phyloP scores from a whole-genome alignment of 2,888 invertebrate genomes.

The Volucella inanis region DNA sequence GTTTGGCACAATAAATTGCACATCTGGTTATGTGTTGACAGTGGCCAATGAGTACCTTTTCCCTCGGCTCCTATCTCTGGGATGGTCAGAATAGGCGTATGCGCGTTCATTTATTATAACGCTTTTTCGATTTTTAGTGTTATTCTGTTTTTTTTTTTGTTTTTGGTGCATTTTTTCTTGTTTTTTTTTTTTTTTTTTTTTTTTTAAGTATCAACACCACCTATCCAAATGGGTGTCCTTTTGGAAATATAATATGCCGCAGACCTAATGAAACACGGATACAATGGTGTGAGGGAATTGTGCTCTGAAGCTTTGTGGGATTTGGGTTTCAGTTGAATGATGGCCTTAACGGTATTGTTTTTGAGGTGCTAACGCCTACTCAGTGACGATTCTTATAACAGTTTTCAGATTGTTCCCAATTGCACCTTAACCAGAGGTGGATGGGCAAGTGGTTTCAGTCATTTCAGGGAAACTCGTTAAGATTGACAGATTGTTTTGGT shows the following conservation, averaged over 20 bases:
- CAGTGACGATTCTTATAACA: conserved; percentile 31
- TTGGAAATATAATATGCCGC: conserved; percentile 67
- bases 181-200: neutral
- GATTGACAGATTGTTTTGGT: neutral
- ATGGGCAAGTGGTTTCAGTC: conserved; percentile 18
- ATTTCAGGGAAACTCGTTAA: neutral
- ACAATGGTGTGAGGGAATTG: conserved; percentile 29
- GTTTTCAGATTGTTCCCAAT: neutral
- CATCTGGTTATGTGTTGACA: conserved; percentile 80
- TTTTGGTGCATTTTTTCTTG: no score
- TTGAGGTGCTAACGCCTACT: conserved; percentile 46
- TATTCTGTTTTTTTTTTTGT: neutral
- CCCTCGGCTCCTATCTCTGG: conserved; percentile 63
- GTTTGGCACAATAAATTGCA: conserved; percentile 84
- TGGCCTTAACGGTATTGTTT: conserved; percentile 53
- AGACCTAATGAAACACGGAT: conserved; percentile 49
- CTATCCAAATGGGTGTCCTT: conserved; percentile 62
- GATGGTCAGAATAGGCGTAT: conserved; percentile 64
- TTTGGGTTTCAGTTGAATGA: conserved; percentile 57
- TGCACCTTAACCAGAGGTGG: conserved; percentile 27
- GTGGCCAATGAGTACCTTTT: conserved; percentile 73
- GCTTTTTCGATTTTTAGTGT: conserved; percentile 47
- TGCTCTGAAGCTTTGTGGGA: neutral
- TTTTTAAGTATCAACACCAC: conserved; percentile 56
- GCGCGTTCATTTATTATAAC: conserved; percentile 71